Conservation (phyloP, 2,888 invertebrate genomes). For the Lasioglossum vierecki region DNA sequence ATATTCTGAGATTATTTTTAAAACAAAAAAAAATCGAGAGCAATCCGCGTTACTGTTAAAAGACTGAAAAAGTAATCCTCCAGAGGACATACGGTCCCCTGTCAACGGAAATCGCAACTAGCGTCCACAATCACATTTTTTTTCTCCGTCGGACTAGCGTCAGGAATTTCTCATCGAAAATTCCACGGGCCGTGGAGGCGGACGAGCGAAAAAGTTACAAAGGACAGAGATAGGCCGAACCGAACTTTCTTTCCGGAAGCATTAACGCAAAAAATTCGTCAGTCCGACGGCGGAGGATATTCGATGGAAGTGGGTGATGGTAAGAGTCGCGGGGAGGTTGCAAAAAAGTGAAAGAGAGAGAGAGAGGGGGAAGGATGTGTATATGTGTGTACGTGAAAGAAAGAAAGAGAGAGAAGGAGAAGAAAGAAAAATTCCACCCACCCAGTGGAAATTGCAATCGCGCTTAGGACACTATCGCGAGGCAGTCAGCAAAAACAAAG, state of each 20-base stretch:
- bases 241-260: constrained; percentile 39
- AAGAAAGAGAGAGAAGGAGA: constrained; percentile 19
- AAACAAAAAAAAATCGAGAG: neutral
- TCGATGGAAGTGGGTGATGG: constrained; percentile 29
- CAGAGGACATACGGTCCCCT: constrained; percentile 2
- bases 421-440: neutral
- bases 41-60: constrained; percentile 8
- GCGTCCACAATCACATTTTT: constrained; percentile 60
- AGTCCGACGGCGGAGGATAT: constrained; percentile 28
- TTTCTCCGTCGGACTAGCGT: constrained; percentile 33
- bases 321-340: constrained; percentile 35
- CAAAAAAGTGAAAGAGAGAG: constrained; percentile 30
- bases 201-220: constrained; percentile 31
- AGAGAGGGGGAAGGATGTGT: neutral
- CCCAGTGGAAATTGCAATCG: constrained; percentile 73
- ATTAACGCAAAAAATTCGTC: constrained; percentile 65
- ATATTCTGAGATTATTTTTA: neutral
- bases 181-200: constrained; percentile 33
- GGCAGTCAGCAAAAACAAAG: constrained; percentile 70
- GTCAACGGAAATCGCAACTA: constrained; percentile 52
- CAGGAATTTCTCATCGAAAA: constrained; percentile 61
- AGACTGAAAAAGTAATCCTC: constrained; percentile 39
- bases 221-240: constrained; percentile 45
- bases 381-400: too few relatives aligned
- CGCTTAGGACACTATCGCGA: constrained; percentile 66